Evolutionary conservation across 2,113 vertebrate species (phyloP).

Genomic region (Leuciscus idus): DNA sequence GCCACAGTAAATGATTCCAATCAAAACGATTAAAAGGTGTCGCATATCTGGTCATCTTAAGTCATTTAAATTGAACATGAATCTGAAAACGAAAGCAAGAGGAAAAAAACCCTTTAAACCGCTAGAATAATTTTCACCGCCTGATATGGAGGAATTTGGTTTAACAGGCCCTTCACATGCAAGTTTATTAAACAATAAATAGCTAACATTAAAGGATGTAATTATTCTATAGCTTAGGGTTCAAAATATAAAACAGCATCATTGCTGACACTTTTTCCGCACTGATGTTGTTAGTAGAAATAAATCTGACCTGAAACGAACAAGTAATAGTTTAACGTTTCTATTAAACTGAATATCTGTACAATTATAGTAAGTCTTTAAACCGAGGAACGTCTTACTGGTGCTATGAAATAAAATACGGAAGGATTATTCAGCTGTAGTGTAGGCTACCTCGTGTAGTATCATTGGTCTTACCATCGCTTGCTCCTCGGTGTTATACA

Average conservation of each 20-base stretch:
- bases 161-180: neutral
- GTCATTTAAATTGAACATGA: neutral
- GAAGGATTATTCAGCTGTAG: neutral
- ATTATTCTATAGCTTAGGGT: neutral
- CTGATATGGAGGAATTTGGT: neutral
- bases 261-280: neutral
- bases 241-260: neutral
- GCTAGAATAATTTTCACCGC: neutral
- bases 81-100: neutral
- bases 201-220: neutral
- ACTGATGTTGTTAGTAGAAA: neutral
- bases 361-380: neutral
- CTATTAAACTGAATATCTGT: neutral
- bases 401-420: neutral
- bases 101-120: neutral
- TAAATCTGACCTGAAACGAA: neutral
- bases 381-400: neutral
- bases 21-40: neutral
- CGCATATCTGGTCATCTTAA: neutral
- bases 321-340: neutral
- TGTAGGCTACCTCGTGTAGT: neutral
- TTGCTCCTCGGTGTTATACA: constrained; percentile 14
- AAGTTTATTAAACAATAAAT: neutral
- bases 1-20: neutral
- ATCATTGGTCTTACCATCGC: constrained; percentile 37